Percentiles rank a stretch among this genome's conserved stretches.
Evolutionary conservation across 2,888 invertebrate species (phyloP).

Genomic region (Morpho achilles): DNA sequence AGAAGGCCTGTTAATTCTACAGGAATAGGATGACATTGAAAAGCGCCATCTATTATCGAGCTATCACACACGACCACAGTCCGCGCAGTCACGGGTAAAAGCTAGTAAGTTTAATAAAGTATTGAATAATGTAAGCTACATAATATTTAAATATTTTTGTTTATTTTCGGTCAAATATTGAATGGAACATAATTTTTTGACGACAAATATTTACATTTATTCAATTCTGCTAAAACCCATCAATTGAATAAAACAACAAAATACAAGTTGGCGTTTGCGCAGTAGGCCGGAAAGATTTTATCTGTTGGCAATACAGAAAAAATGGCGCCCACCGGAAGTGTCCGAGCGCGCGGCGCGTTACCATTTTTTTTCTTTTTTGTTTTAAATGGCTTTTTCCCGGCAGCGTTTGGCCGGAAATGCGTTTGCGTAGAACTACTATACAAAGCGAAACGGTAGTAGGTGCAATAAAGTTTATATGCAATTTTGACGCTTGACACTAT

Average conservation of each 20-base stretch:
- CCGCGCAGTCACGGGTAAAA: no score
- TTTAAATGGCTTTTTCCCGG: constrained; percentile 79
- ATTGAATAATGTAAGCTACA: no score
- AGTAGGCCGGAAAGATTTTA: constrained; percentile 79
- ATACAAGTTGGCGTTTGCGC: constrained; percentile 69
- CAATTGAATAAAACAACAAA: constrained; percentile 61
- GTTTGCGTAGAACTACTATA: constrained; percentile 73
- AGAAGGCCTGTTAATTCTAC: no score
- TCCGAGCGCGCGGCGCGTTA: constrained; percentile 76
- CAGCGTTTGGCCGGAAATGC: constrained; percentile 77
- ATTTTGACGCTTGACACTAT: constrained; percentile 52
- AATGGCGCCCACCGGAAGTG: constrained; percentile 80
- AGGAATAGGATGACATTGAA: no score
- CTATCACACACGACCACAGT: no score
- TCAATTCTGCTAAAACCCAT: constrained; percentile 64
- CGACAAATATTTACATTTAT: constrained; percentile 25
- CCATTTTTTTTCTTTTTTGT: constrained; percentile 76
- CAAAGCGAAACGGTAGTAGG: constrained; percentile 57
- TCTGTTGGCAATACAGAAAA: constrained; percentile 80
- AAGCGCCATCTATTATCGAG: no score
- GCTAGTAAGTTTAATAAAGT: no score
- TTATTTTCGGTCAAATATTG: no score
- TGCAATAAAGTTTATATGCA: constrained; percentile 50
- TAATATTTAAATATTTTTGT: no score
- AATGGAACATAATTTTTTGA: background rate